These are phyloP conservation scores for Hirundo rustica DNA, from an alignment of 2,797 vertebrate genomes.

Conservation along the genomic window DNA sequence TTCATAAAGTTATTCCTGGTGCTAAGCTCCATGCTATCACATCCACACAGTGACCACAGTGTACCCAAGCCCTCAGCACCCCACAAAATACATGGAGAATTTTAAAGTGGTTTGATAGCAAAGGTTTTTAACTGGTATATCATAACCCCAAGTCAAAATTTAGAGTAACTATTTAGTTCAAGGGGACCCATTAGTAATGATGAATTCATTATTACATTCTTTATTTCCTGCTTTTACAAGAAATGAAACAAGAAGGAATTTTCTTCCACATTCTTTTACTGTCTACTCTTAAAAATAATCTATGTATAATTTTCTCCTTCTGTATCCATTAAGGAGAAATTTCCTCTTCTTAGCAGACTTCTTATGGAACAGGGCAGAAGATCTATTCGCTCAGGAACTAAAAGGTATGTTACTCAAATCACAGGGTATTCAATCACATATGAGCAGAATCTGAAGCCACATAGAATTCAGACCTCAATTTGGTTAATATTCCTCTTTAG, in stretches of 20 bases:
- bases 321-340: not conserved
- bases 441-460: not conserved
- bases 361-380: not conserved
- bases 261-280: not conserved
- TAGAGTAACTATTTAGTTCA: not conserved
- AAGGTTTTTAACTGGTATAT: not conserved
- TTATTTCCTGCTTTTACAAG: conserved; percentile 15
- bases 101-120: not conserved
- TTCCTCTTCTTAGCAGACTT: not conserved
- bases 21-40: not conserved
- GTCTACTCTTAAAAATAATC: not conserved
- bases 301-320: not conserved
- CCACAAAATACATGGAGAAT: not conserved
- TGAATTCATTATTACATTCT: not conserved
- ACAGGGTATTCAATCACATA: not conserved
- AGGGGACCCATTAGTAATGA: not conserved
- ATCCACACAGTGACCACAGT: not conserved
- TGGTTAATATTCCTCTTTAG: not conserved
- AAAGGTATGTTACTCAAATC: not conserved
- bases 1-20: not conserved
- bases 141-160: not conserved
- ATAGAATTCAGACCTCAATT: not conserved
- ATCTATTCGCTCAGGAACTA: not conserved
- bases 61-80: not conserved
- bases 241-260: not conserved